Base-by-base conservation (phyloP, 2,888 invertebrate genomes). In the Incurvaria masculella region DNA sequence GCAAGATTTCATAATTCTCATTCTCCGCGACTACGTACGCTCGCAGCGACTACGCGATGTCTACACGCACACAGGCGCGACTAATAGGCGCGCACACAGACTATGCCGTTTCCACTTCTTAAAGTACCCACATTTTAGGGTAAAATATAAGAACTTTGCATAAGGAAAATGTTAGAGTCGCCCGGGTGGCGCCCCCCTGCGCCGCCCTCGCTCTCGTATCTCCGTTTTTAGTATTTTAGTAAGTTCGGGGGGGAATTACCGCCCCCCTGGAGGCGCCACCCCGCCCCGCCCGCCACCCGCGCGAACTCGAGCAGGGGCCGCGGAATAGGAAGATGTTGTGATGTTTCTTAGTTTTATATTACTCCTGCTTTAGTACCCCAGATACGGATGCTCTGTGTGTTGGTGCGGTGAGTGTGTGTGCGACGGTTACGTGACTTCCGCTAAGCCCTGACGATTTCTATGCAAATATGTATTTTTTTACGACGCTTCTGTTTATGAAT, bases 281-380 rank as follows among this genome's bases (percentile, higher is more conserved):
- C 46, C 45, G 45, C 18, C 42, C 19, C 40, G 4, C 46, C 56
- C 57, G 59, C 59, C 53, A 46, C 50, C 51, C 60, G 64, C 62
- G 60, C 33, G 33, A 33, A 33, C 14, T 33, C 33, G 33, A 33
- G 33, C 11, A 11, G 33, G 33, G 23, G 11, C 33, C 33, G 33
- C 33, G 33, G 33, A 33, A 33, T 33, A 33, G 64, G 65, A 61
- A 78, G 78, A 78, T 76, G 78, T 76, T 78, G 54, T 55, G 76
- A 78, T 78, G 76, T 76, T 78, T 74, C 76, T 76, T 78, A 78
- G 78, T 78, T 78, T 78, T 78, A 78, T 78, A 78, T 78, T 76
- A 76, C 76, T n/a, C 18, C 18, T 68, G 66, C 63, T 50, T 52
- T 49, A 62, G 72, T 76, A 75, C 74, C 33, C 33, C 14, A 33